Percentiles rank a stretch among this genome's conserved stretches.
phyloP scores from a whole-genome alignment of 2,888 invertebrate genomes.

The Campoplex nolae region DNA sequence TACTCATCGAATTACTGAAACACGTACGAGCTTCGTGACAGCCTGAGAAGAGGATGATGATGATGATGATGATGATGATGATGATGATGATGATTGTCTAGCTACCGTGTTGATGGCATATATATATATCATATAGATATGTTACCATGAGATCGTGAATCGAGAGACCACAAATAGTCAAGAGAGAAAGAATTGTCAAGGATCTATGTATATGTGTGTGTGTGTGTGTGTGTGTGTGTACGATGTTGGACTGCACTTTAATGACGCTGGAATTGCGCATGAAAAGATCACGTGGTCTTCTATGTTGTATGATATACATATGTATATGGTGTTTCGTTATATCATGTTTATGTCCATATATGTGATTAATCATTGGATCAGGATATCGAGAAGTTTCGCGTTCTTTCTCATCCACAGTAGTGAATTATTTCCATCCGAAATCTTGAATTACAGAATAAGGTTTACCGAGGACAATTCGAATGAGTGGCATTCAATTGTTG shows the following conservation, averaged over 20 bases:
- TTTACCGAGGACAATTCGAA: not conserved
- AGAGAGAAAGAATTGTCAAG: conserved; percentile 53
- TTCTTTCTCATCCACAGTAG: not conserved
- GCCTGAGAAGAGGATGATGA: conserved; percentile 44
- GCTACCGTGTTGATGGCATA: conserved; percentile 6
- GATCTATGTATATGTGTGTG: conserved; percentile 2
- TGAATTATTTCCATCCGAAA: not conserved
- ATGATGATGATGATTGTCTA: conserved; percentile 45
- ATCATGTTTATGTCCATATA: not conserved
- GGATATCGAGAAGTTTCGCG: conserved; percentile 14
- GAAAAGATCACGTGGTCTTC: conserved; percentile 47
- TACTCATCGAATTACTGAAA: conserved; percentile 56
- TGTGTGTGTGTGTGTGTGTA: conserved; percentile 16
- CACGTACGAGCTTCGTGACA: conserved; percentile 54
- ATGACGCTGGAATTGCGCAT: conserved; percentile 57
- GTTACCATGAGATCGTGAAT: conserved; percentile 28
- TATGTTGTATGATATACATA: conserved; percentile 5
- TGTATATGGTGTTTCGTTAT: not conserved
- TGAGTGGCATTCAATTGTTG: too few relatives aligned
- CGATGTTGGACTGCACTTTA: conserved; percentile 42
- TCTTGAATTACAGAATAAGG: not conserved
- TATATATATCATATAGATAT: not conserved
- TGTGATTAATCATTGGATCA: not conserved
- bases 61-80: conserved; percentile 12
- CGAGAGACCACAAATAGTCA: conserved; percentile 53